A percentile compares a stretch with the other conserved stretches of the same genome.
Evolutionary conservation across 1,140 invertebrate species (phyloP).

Genomic region (Pseudomyrmex sp.): DNA sequence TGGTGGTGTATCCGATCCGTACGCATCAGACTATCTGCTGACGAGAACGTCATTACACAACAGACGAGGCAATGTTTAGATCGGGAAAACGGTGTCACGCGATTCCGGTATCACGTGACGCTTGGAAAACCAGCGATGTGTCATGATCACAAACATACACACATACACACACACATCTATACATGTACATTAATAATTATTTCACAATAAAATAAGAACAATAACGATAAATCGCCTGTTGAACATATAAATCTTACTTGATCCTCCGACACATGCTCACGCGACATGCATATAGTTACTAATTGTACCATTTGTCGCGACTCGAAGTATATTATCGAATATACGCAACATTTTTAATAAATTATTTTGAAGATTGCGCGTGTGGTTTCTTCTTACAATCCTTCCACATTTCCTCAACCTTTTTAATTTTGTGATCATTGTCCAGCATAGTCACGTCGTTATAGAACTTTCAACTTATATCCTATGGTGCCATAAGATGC

Average conservation of each 20-base stretch:
- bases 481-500: too few species aligned
- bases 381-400: constrained; percentile 39
- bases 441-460: too few species aligned
- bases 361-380: constrained; percentile 83
- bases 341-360: constrained; percentile 83
- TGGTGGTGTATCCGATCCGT: background rate
- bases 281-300: constrained; percentile 83
- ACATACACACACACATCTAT: background rate
- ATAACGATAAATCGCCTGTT: constrained; percentile 57
- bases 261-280: constrained; percentile 80
- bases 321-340: constrained; percentile 80
- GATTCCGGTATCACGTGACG: constrained; percentile 36
- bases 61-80: background rate
- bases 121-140: constrained; percentile 5
- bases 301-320: constrained; percentile 78
- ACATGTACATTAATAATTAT: constrained; percentile 38
- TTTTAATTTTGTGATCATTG: background rate
- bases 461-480: too few species aligned
- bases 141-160: background rate
- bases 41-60: constrained; percentile 19
- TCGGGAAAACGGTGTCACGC: background rate
- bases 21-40: constrained; percentile 10
- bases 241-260: constrained; percentile 53
- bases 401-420: background rate
- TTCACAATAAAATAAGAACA: constrained; percentile 59